Evolutionary conservation across 2,888 invertebrate genomes (phyloP), one percentile per base, ranked within the genome.

Genomic region (Drosophila borborema): DNA sequence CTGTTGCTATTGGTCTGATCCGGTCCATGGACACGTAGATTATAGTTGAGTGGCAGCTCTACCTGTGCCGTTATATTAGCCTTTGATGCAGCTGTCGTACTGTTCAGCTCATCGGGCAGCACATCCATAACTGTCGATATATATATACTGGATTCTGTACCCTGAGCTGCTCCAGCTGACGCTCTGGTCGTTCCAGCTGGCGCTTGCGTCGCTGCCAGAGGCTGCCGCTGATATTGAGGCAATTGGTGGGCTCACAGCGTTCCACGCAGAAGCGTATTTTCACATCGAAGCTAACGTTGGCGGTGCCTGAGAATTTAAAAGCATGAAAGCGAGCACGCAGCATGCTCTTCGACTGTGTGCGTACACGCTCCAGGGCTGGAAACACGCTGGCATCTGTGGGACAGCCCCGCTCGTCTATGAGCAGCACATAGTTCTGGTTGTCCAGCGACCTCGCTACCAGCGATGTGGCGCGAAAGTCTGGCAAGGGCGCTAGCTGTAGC

Each of bases 221-320:
- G 6, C 55, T 75, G 20, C 31, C 60, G 7, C 69, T 53, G 38
- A 56, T 38, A 67, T 92, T 92, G 10, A 92, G 89, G 80, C 94
- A 94, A 75, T 94, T 93, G 9, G 96, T 96, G 86, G 95, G 94
- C 23, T 94, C 94, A 90, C 98, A 98, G 2, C 69, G 76, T 2
- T 94, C 93, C n/a, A 95, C 94, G 90, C 98, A 98, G 92, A 97
- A 97, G 74, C 96, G 96, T 14, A 98, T 96, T 92, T 96, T 96
- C 2, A 97, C 95, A 82, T 96, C 96, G 90, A 98, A 98, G 74
- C 96, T 94, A 0, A 98, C 96, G 8, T 97, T 94, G 38, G 96
- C 95, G n/a, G 97, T 97, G 14, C 96, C 95, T 0, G 97, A 96
- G 93, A 98, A 98, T 76, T 97, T 96, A 92, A 98, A 98, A 0